A percentile compares a stretch with the other conserved stretches of the same genome.
These are phyloP conservation scores for Cuculus canorus DNA, from an alignment of 2,797 vertebrate species.

Conservation along the genomic window DNA sequence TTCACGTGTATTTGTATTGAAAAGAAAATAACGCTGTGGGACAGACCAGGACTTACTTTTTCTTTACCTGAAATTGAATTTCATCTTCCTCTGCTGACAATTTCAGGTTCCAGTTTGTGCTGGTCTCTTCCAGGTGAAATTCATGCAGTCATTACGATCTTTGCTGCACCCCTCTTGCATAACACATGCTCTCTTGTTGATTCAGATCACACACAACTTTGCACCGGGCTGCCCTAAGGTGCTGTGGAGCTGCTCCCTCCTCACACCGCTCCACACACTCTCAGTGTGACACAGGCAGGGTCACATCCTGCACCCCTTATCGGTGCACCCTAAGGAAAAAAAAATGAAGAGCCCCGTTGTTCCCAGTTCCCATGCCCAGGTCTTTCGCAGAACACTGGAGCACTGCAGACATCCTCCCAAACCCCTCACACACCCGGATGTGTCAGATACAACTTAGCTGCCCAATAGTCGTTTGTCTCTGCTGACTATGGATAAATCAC, in stretches of 20 bases:
- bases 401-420: background rate
- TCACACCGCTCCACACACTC: background rate
- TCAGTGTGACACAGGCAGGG: background rate
- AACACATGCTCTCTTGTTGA: background rate
- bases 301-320: background rate
- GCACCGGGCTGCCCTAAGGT: background rate
- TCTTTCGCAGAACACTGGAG: background rate
- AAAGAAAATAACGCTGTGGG: background rate
- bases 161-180: background rate
- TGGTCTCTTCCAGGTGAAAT: background rate
- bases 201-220: background rate
- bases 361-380: background rate
- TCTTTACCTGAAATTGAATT: background rate
- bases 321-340: accelerated
- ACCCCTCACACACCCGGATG: background rate
- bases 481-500: background rate
- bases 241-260: background rate
- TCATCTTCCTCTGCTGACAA: background rate
- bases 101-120: background rate
- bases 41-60: background rate
- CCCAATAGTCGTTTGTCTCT: background rate
- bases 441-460: background rate
- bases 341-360: background rate
- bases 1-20: background rate
- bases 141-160: background rate